phyloP scores from a whole-genome alignment of 1,140 invertebrate species.

The Zaprionus vittiger region DNA sequence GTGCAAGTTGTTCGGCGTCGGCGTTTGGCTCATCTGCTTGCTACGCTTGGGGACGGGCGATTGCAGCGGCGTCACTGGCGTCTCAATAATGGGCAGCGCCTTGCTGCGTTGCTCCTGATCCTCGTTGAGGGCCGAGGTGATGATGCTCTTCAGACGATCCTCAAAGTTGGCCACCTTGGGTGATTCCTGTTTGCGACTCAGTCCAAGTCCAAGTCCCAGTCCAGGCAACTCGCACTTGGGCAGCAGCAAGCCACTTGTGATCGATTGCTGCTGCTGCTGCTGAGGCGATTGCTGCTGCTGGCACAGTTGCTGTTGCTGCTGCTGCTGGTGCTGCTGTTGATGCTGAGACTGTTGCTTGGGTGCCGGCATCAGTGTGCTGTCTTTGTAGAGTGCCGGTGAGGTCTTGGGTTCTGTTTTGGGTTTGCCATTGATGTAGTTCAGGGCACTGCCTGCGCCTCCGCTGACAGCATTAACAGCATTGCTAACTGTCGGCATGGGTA shows the following conservation, averaged over 20 bases:
- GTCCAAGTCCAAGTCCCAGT: conserved; percentile 11
- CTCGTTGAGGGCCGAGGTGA: conserved; percentile 95
- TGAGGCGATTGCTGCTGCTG: conserved; percentile 37
- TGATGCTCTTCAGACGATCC: conserved; percentile 95
- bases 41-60: conserved; percentile 73
- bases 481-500: conserved; percentile 38
- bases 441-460: not conserved
- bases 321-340: conserved; percentile 30
- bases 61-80: conserved; percentile 53
- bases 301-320: conserved; percentile 1
- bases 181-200: conserved; percentile 86
- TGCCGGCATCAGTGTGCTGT: conserved; percentile 81
- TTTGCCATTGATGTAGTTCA: conserved; percentile 35
- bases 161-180: conserved; percentile 95
- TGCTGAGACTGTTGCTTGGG: conserved; percentile 64
- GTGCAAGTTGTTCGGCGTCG: conserved; percentile 42
- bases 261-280: conserved; percentile 52
- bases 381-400: conserved; percentile 50
- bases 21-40: conserved; percentile 48
- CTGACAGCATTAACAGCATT: conserved; percentile 8
- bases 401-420: conserved; percentile 38
- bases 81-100: conserved; percentile 45
- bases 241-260: conserved; percentile 17
- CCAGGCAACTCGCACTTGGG: conserved; percentile 43
- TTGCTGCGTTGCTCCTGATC: conserved; percentile 88